Evolutionary conservation across 2,797 vertebrate genomes (phyloP), one percentile per base, ranked within the genome.

Genomic region (Phoebastria nigripes): DNA sequence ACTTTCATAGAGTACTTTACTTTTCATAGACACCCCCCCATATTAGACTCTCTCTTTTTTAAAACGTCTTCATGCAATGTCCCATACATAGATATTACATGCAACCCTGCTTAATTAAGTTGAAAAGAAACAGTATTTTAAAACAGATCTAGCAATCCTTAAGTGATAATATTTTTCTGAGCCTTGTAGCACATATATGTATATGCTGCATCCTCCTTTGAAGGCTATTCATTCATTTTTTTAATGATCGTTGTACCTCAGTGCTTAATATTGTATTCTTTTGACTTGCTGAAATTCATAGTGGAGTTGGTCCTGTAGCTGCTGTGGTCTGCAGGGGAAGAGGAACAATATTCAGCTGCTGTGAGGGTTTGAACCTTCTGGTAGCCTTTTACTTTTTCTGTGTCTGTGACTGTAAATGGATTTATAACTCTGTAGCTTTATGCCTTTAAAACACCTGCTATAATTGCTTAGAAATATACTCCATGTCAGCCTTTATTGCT

Each of bases 401-500:
- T 54, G 58, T 69, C 65, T 85, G 51, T 84, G 86, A 52, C 67
- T 91, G 76, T 72, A 84, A 96, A 88, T 86, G 86, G 82, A 84
- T 97, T 95, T 93, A 62, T 95, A 94, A 81, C 69, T 90, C 78
- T 52, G 51, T 56, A 91, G 93, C 82, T 93, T 95, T 89, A 81
- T 86, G 90, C 65, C 86, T 94, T 94, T 91, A 91, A 87, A 96
- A 94, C 92, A 90, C 93, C 92, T 95, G 93, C 84, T 94, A 1
- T 95, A 95, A 95, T 90, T 81, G 89, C 79, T 82, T 92, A 93
- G 93, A 96, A 95, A 92, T 93, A 81, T 66, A 86, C 87, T 91
- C 87, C 47, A 9, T 90, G 90, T 93, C 95, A 94, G 87, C 82
- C 87, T 94, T 97, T 97, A 95, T 86, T 95, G 94, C 94, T 84